Evolutionary conservation across 2,888 invertebrate genomes (phyloP).

Genomic region (Clostera curtula): DNA sequence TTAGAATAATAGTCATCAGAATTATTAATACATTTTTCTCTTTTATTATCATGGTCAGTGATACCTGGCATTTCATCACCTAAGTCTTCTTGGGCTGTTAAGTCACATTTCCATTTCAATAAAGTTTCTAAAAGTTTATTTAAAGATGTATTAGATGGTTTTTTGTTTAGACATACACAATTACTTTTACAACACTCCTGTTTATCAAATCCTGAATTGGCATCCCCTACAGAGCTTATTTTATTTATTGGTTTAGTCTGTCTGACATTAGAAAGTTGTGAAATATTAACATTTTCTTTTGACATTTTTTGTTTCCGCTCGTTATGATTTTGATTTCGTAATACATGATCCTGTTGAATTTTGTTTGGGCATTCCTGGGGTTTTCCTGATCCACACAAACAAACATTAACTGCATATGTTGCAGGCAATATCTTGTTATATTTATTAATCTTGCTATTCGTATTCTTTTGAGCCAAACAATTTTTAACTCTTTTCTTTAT

Average conservation of each 20-base stretch:
- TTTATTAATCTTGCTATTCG: slow-evolving; percentile 21
- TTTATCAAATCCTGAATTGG: slow-evolving; percentile 13
- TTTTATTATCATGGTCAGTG: slow-evolving; percentile 7
- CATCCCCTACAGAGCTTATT: slow-evolving; percentile 13
- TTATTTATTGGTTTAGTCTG: slow-evolving; percentile 35
- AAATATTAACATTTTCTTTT: slow-evolving; percentile 18
- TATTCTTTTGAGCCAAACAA: slow-evolving; percentile 5
- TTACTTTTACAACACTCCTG: slow-evolving; percentile 29
- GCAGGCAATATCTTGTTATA: slow-evolving; percentile 25
- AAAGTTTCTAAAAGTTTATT: slow-evolving; percentile 47
- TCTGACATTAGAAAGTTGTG: slow-evolving; percentile 22
- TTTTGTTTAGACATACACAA: slow-evolving; percentile 49
- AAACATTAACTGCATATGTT: slow-evolving; percentile 51
- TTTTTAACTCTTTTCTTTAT: slow-evolving; percentile 14
- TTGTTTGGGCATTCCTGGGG: slow-evolving; percentile 7
- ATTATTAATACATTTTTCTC: slow-evolving; percentile 9
- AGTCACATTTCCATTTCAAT: slow-evolving; percentile 34
- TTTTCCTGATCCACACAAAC: slow-evolving; percentile 41
- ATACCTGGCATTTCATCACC: too few relatives aligned
- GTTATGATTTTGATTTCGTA: slow-evolving; percentile 2
- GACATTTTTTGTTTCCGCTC: slow-evolving; percentile 19
- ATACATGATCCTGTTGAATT: slow-evolving; percentile 2
- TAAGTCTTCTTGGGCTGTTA: slow-evolving; percentile 13
- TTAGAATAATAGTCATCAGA: slow-evolving; percentile 8
- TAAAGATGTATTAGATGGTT: slow-evolving; percentile 54